Evolutionary conservation across 2,113 vertebrate species (phyloP).

Genomic region (Sinocyclocheilus anshuiensis): DNA sequence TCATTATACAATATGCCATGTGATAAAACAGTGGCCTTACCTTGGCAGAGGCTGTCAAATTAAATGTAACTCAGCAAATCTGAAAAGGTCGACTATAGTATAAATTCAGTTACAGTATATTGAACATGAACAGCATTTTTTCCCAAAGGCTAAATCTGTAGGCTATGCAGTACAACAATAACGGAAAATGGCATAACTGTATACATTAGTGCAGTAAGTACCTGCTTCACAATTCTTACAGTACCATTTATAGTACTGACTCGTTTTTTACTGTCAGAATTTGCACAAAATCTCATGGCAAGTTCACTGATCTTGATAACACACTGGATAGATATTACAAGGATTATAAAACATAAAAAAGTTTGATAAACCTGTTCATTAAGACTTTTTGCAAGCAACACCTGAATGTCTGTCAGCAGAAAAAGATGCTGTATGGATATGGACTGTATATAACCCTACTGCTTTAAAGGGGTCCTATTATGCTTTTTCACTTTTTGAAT

Average conservation of each 20-base stretch:
- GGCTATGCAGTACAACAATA: not conserved
- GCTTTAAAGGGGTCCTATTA: not conserved
- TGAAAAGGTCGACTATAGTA: too few species aligned
- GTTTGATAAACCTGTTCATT: too few species aligned
- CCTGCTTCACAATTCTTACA: not conserved
- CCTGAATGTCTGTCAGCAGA: not conserved
- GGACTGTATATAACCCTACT: not conserved
- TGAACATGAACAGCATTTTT: not conserved
- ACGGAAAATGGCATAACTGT: not conserved
- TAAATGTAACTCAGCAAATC: not conserved
- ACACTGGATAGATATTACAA: not conserved
- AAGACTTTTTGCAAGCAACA: not conserved
- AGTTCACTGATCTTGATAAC: not conserved
- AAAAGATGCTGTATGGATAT: not conserved
- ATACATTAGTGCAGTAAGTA: not conserved
- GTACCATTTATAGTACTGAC: not conserved
- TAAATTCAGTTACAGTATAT: not conserved
- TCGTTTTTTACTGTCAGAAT: not conserved
- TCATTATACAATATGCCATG: not conserved
- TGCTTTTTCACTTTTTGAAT: too few species aligned
- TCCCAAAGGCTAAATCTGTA: not conserved
- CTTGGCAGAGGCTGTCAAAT: not conserved
- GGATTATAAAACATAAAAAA: too few species aligned
- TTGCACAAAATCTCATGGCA: not conserved
- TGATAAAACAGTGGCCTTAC: not conserved